Conservation (phyloP, 2,797 vertebrate species). For the Enteromius argenteus region DNA sequence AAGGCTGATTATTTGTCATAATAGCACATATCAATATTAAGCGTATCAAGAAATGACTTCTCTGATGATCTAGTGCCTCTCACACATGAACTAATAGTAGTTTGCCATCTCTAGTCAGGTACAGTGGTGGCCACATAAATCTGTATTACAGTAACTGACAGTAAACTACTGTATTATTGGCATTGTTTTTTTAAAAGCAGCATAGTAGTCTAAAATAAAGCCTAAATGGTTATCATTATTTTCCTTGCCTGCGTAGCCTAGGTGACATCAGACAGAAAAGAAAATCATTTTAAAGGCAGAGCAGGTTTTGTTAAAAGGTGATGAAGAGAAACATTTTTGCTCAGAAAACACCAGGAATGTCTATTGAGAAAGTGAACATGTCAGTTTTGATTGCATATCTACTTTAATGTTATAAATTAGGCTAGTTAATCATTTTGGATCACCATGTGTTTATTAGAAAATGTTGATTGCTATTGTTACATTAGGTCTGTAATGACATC, state of each 20-base stretch:
- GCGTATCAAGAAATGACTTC: conserved; percentile 12
- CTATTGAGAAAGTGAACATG: background rate
- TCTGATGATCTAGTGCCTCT: background rate
- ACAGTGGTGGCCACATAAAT: background rate
- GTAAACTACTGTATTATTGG: background rate
- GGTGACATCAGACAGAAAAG: background rate
- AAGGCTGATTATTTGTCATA: background rate
- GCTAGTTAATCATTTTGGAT: background rate
- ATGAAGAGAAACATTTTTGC: background rate
- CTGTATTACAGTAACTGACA: background rate
- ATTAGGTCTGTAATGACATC: background rate
- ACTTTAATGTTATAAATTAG: background rate
- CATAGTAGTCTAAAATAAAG: background rate
- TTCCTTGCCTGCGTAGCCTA: background rate
- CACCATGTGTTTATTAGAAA: background rate
- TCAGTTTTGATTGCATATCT: background rate
- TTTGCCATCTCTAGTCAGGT: background rate
- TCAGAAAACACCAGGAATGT: background rate
- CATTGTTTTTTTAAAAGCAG: background rate
- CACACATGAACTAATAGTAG: background rate
- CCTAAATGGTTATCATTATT: background rate
- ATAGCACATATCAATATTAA: conserved; percentile 24
- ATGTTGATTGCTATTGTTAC: background rate
- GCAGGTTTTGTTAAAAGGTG: background rate
- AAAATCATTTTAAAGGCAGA: background rate